Evolutionary conservation across 2,113 vertebrate species (phyloP).

Genomic region (Camarhynchus parvulus): DNA sequence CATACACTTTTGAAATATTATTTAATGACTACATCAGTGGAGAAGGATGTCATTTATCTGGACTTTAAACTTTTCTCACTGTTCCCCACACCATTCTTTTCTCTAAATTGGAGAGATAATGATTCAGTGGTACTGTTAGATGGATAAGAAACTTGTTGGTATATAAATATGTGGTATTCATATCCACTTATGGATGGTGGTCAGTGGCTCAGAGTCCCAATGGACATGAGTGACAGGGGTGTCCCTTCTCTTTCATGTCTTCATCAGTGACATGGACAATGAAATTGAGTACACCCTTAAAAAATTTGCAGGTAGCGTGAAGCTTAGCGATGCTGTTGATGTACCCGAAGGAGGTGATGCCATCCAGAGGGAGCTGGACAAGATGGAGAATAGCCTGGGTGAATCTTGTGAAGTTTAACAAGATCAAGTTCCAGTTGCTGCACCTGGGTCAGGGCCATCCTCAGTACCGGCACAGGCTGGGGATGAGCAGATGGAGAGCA

Average conservation of each 20-base stretch:
- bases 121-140: background rate
- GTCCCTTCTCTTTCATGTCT: background rate
- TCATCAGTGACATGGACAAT: background rate
- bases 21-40: background rate
- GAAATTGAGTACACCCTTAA: background rate
- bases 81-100: background rate
- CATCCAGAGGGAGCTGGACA: background rate
- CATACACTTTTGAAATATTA: background rate
- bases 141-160: background rate
- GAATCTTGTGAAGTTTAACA: background rate
- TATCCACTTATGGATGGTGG: too few relatives aligned
- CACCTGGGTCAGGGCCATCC: rapidly evolving
- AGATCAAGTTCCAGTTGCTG: background rate
- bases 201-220: background rate
- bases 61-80: background rate
- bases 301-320: background rate
- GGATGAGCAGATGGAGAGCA: background rate
- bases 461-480: rapidly evolving
- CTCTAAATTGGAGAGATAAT: background rate
- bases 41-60: background rate
- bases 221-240: rapidly evolving
- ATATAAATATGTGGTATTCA: background rate
- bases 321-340: background rate
- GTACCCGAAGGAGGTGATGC: background rate
- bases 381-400: too few relatives aligned